phyloP scores from a whole-genome alignment of 2,113 vertebrate genomes.

The Sakesphorus luctuosus region DNA sequence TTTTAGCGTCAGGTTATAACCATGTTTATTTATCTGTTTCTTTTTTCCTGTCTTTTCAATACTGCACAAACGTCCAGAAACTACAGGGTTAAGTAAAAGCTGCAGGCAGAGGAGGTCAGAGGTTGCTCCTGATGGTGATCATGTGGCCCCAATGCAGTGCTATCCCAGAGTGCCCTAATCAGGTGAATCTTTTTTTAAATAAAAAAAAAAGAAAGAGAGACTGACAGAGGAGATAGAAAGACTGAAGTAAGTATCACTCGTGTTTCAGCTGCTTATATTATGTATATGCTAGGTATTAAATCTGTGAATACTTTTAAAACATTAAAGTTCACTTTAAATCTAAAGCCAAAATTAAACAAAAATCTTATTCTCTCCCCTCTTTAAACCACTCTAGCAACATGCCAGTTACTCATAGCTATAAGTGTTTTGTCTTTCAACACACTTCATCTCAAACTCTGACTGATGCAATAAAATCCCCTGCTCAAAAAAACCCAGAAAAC shows the following conservation, averaged over 20 bases:
- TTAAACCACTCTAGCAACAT: constrained; percentile 76
- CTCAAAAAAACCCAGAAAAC: constrained; percentile 22
- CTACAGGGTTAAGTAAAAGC: constrained; percentile 85
- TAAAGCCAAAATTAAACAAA: constrained; percentile 77
- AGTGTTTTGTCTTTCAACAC: constrained; percentile 72
- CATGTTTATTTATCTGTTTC: constrained; percentile 86
- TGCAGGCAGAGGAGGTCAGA: constrained; percentile 86
- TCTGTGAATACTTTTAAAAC: constrained; percentile 80
- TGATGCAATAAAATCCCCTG: constrained; percentile 59
- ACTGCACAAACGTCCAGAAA: constrained; percentile 89
- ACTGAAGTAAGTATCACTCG: constrained; percentile 75
- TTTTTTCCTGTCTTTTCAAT: constrained; percentile 92
- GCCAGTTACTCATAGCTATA: constrained; percentile 68
- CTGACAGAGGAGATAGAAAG: constrained; percentile 76
- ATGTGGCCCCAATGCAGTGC: constrained; percentile 79
- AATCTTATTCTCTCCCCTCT: constrained; percentile 64
- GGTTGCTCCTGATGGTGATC: constrained; percentile 78
- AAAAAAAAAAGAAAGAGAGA: constrained; percentile 68
- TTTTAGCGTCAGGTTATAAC: constrained; percentile 87
- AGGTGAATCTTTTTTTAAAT: constrained; percentile 46
- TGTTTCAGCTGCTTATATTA: constrained; percentile 78
- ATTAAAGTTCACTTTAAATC: constrained; percentile 77
- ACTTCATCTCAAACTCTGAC: constrained; percentile 68
- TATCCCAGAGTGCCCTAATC: constrained; percentile 77
- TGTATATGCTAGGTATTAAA: constrained; percentile 75